A percentile compares a stretch with the other conserved stretches of the same genome.
Evolutionary conservation across 2,888 invertebrate species (phyloP).

Genomic region (Synergus umbraculus): DNA sequence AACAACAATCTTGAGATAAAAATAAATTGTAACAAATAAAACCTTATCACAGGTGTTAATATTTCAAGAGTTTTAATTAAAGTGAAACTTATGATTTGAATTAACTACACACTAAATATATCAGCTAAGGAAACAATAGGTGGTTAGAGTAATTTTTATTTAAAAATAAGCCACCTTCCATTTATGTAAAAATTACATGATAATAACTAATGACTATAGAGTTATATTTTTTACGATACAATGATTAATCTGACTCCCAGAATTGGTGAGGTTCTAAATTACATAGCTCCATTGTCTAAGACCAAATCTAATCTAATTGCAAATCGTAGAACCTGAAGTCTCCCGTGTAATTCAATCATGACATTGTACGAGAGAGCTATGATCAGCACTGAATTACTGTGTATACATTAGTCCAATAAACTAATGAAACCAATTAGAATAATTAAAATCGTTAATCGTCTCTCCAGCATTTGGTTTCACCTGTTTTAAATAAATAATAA

Average conservation of each 20-base stretch:
- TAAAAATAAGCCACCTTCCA: too few relatives aligned
- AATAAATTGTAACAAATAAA: not conserved
- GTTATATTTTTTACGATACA: too few relatives aligned
- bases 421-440: not conserved
- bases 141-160: too few relatives aligned
- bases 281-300: not conserved
- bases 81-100: not conserved
- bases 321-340: conserved; percentile 47
- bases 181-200: too few relatives aligned
- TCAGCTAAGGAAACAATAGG: too few relatives aligned
- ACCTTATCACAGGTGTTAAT: not conserved
- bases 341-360: conserved; percentile 41
- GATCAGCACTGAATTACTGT: too few relatives aligned
- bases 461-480: too few relatives aligned
- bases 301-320: conserved; percentile 45
- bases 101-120: too few relatives aligned
- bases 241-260: not conserved
- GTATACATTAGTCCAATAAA: not conserved
- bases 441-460: too few relatives aligned
- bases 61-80: not conserved
- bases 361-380: not conserved
- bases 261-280: not conserved
- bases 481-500: too few relatives aligned
- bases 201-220: too few relatives aligned
- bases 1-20: not conserved